Evolutionary conservation across 2,797 vertebrate species (phyloP), one percentile per base, ranked within the genome.

Genomic region (Notoglanidium macrostoma): DNA sequence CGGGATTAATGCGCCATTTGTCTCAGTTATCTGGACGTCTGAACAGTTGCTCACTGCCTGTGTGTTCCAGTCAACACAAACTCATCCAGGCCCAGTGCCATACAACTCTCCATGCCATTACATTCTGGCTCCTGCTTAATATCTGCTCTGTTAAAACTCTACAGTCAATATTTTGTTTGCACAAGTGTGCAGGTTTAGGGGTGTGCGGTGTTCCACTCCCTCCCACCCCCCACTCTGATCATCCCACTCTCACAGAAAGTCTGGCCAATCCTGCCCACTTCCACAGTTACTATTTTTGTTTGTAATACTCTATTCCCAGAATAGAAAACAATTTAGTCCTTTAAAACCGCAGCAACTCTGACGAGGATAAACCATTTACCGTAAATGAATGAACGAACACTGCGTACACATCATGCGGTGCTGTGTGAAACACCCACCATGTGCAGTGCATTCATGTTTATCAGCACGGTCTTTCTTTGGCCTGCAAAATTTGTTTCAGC

Each of bases 11-110:
- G 67, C 73, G 35, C 32, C 86, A 86, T 88, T 91, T 89, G 87
- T 85, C 87, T 90, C 87, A 83, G 85, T 90, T 89, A 88, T 77
- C 84, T n/a, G 46, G 83, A 87, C 23, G 11, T 77, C 87, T 86
- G 70, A 78, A 83, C 49, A 7, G 44, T 54, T 74, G 87, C 87
- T 74, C 63, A 35, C 54, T 89, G 85, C 11, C n/a, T 76, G 63
- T 57, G 70, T 72, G 81, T 54, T 55, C 79, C 23, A 8, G 10
- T 88, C 63, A 85, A 54, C 40, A 40, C 55, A 35, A 57, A 83
- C 88, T 49, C 55, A 29, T 73, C 76, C 78, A 87, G n/a, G 51
- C 40, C 54, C 12, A 79, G 83, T 46, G n/a, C 44, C 85, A 86
- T 54, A 29, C 49, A 83, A 29, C 54, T 49, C 65, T 70, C 49